Evolutionary conservation across 2,113 vertebrate species (phyloP), one percentile per base, ranked within the genome.

Genomic region (Myxocyprinus asiaticus): DNA sequence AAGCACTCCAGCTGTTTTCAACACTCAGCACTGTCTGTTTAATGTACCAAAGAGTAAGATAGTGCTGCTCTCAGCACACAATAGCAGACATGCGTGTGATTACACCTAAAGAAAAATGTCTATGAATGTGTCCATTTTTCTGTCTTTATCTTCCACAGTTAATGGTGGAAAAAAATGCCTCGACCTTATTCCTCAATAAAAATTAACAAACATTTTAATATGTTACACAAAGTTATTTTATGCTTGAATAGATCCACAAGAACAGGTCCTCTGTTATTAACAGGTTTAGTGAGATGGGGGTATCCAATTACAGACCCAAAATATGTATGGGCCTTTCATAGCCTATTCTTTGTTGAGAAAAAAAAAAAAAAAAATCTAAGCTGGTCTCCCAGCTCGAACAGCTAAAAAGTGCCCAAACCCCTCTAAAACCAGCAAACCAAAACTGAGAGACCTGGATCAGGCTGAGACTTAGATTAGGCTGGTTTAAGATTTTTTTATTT

Each of bases 251-350:
- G 55, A 72, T 72, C 43, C 45, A 59, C 70, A 72, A 72, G 55
- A 11, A 73, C 70, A 45, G 55, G 55, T 47, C 70, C 45, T 73
- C 44, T 59, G 47, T 73, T 47, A 73, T 73, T 73, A 73, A 73
- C 70, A 61, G 45, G 15, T 22, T 59, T 73, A 22, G 55, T 73
- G 43, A 73, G 55, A 73, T 61, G 55, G 6, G 6, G 22, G 55
- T 73, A 12, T 70, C 67, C 51, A 70, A 70, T 70, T 55, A 70
- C 51, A 72, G 42, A 22, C n/a, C 5, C 55, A 1, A 47, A 12
- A 73, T 72, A 59, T 72, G 58, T 14, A 73, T 17, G 43, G 42
- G 17, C 55, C 51, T 47, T 73, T 61, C 43, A 61, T 22, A 61
- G 10, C 9, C 55, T 73, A 22, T 73, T 47, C 17, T 73, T 56